Evolutionary conservation across 2,888 invertebrate genomes (phyloP).

Genomic region (Orthonevra nobilis): DNA sequence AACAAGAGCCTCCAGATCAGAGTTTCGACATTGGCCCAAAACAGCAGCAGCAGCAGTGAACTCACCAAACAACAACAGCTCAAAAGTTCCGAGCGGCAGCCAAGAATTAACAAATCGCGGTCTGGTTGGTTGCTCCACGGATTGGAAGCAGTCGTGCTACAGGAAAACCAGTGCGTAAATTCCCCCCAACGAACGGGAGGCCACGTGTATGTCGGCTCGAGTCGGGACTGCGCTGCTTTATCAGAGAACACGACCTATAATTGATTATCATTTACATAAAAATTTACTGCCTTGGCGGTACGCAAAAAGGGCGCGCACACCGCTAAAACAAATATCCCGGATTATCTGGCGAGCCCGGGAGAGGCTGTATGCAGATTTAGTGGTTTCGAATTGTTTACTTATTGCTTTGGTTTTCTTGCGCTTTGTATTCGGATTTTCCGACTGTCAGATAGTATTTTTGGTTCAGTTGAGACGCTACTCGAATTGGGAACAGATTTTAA

Average conservation of each 20-base stretch:
- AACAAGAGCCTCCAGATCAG: conserved; percentile 25
- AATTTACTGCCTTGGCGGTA: conserved; percentile 62
- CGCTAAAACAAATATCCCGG: conserved; percentile 40
- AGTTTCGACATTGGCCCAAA: conserved; percentile 31
- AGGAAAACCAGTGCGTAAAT: conserved; percentile 58
- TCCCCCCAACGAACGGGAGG: conserved; percentile 5
- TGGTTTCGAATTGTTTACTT: conserved; percentile 11
- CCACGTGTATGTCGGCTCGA: neutral
- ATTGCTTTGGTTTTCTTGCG: neutral
- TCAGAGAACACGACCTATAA: conserved; percentile 65
- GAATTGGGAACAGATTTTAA: too few relatives aligned
- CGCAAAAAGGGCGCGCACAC: conserved; percentile 41
- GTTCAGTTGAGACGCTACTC: too few relatives aligned
- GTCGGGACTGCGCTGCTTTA: conserved; percentile 40
- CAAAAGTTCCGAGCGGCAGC: conserved; percentile 15
- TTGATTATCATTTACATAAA: conserved; percentile 68
- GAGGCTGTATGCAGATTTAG: conserved; percentile 6
- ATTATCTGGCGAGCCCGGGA: conserved; percentile 11
- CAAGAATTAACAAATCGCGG: conserved; percentile 57
- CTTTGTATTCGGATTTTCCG: too few relatives aligned
- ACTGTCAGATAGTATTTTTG: too few relatives aligned
- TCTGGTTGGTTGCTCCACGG: conserved; percentile 2
- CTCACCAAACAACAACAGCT: neutral
- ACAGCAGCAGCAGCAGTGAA: conserved; percentile 23
- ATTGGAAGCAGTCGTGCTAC: conserved; percentile 7